Evolutionary conservation across 2,888 invertebrate species (phyloP).

Genomic region (Myopa testacea): DNA sequence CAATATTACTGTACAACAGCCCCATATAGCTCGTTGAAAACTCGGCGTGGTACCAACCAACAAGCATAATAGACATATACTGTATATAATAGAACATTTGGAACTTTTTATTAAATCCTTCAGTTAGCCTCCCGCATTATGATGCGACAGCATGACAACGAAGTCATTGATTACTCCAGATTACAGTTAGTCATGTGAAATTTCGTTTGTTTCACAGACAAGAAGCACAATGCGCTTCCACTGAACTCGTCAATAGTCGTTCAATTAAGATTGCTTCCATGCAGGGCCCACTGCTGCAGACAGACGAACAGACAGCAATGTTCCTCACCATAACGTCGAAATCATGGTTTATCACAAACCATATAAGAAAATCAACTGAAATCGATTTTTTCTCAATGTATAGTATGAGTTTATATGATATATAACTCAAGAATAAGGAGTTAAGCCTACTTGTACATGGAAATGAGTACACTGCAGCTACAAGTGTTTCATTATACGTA

Average conservation of each 20-base stretch:
- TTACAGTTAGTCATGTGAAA: conserved; percentile 32
- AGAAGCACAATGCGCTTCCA: neutral
- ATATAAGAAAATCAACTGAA: conserved; percentile 58
- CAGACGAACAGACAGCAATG: neutral
- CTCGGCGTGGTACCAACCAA: conserved; percentile 13
- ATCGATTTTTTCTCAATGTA: conserved; percentile 31
- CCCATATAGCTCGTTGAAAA: conserved; percentile 17
- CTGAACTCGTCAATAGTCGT: conserved; percentile 20
- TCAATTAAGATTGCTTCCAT: conserved; percentile 18
- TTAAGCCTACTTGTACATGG: neutral
- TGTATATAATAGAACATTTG: conserved; percentile 5
- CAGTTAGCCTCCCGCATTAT: conserved; percentile 33
- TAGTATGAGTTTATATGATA: neutral
- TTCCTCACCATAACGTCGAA: conserved; percentile 54
- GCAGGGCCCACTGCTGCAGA: neutral
- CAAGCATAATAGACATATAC: conserved; percentile 1
- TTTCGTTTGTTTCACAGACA: neutral
- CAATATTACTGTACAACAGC: neutral
- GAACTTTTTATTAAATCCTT: conserved; percentile 16
- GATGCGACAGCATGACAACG: conserved; percentile 11
- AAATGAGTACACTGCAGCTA: conserved; percentile 23
- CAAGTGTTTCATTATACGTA: conserved; percentile 33
- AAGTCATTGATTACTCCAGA: conserved; percentile 31
- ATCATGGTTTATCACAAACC: conserved; percentile 67
- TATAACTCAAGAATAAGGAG: neutral